Evolutionary conservation across 1,140 invertebrate species (phyloP).

Genomic region (Octopus sinensis): DNA sequence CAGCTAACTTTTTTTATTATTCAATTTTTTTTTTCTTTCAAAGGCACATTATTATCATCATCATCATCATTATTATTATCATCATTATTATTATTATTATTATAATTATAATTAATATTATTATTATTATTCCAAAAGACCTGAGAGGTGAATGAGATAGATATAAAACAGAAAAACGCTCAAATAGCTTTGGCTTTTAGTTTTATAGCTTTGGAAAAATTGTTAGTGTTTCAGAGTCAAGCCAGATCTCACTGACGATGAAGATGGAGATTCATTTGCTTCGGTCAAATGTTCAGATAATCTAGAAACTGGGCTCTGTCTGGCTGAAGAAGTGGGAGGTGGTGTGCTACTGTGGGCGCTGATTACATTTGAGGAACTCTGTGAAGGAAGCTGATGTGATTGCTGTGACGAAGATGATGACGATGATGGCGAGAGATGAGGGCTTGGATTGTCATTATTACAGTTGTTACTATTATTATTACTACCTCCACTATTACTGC

Average conservation of each 20-base stretch:
- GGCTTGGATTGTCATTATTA: not conserved
- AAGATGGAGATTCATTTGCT: not conserved
- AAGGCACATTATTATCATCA: not conserved
- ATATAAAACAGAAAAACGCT: not conserved
- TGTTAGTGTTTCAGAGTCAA: not conserved
- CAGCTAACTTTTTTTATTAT: not conserved
- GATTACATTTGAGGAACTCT: not conserved
- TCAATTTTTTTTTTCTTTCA: not conserved
- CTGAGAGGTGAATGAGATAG: not conserved
- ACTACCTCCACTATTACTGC: not conserved
- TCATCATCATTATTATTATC: not conserved
- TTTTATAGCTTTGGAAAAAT: not conserved
- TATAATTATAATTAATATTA: not conserved
- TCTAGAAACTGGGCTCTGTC: not conserved
- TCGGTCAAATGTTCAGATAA: not conserved
- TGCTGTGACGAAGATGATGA: not conserved
- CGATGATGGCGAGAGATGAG: not conserved
- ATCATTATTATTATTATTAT: not conserved
- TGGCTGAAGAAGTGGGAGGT: not conserved
- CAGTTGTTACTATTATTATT: not conserved
- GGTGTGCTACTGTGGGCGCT: not conserved
- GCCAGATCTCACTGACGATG: not conserved
- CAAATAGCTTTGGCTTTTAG: not conserved
- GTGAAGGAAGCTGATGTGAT: not conserved
- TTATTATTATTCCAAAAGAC: not conserved